Evolutionary conservation across 2,888 invertebrate species (phyloP).

Genomic region (Pollenia griseotomentosa): DNA sequence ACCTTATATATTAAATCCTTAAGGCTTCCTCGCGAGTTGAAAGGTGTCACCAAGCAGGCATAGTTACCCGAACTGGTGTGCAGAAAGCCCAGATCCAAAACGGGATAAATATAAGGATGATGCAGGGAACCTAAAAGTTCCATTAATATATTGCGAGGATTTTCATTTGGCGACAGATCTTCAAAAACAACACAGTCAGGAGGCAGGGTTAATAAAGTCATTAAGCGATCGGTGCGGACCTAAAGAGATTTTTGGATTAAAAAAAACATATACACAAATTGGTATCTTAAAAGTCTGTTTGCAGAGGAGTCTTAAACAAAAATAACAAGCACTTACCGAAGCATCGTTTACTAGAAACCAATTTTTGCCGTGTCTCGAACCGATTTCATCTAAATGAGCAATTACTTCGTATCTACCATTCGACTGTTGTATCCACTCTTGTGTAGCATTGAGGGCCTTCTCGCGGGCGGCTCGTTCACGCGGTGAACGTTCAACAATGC

Average conservation of each 20-base stretch:
- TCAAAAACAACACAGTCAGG: conserved; percentile 84
- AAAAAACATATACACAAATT: neutral
- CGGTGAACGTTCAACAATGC: conserved; percentile 87
- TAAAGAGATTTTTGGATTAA: conserved; percentile 56
- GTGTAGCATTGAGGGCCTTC: conserved; percentile 88
- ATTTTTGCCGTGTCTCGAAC: conserved; percentile 93
- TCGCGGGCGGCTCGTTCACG: conserved; percentile 88
- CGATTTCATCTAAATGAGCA: conserved; percentile 92
- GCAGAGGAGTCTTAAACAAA: neutral
- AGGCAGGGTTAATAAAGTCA: conserved; percentile 84
- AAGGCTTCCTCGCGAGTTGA: conserved; percentile 93
- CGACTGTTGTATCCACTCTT: conserved; percentile 85
- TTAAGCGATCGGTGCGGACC: conserved; percentile 84
- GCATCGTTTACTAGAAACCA: conserved; percentile 96
- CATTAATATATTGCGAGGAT: conserved; percentile 88
- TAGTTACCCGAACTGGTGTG: conserved; percentile 85
- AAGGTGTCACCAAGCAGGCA: conserved; percentile 92
- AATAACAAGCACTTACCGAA: conserved; percentile 85
- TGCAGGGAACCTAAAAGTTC: conserved; percentile 94
- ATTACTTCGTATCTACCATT: conserved; percentile 91
- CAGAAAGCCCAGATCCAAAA: conserved; percentile 93
- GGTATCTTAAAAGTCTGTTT: too few species aligned
- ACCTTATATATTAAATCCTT: conserved; percentile 96
- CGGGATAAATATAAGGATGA: conserved; percentile 96
- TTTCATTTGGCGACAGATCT: conserved; percentile 86